phyloP scores from a whole-genome alignment of 2,888 invertebrate species.

The Thumatha senex region DNA sequence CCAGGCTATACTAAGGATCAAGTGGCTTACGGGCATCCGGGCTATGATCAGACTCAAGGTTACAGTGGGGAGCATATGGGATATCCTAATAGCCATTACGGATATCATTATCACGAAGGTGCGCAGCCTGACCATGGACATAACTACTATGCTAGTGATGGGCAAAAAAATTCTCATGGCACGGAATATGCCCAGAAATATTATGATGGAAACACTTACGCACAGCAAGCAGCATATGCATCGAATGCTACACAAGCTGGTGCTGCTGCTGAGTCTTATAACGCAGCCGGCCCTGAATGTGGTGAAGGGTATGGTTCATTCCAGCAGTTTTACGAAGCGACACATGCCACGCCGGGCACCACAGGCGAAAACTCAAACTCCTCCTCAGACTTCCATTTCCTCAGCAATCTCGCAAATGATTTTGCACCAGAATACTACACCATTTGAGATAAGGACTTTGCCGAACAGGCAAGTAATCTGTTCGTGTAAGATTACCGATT shows the following conservation, averaged over 20 bases:
- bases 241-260: constrained; percentile 46
- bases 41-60: constrained; percentile 77
- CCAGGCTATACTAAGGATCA: constrained; percentile 81
- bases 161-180: constrained; percentile 78
- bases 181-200: constrained; percentile 81
- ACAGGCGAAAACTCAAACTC: constrained; percentile 93
- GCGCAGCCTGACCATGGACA: constrained; percentile 68
- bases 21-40: constrained; percentile 82
- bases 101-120: constrained; percentile 78
- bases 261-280: constrained; percentile 69
- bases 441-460: constrained; percentile 83
- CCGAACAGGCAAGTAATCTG: constrained; percentile 79
- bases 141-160: constrained; percentile 73
- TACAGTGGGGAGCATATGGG: constrained; percentile 72
- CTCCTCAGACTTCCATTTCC: constrained; percentile 97
- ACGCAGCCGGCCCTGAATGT: constrained; percentile 70
- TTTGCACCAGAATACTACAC: constrained; percentile 96
- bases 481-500: constrained; percentile 64
- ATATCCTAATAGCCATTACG: constrained; percentile 76
- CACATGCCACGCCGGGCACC: constrained; percentile 68
- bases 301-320: constrained; percentile 87
- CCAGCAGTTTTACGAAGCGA: constrained; percentile 87
- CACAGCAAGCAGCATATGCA: constrained; percentile 53
- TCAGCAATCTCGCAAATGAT: constrained; percentile 95
- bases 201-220: constrained; percentile 68